A percentile compares a stretch with the other conserved stretches of the same genome.
Conservation (phyloP, 2,797 vertebrate genomes). For the Odontamblyopus rebecca region DNA sequence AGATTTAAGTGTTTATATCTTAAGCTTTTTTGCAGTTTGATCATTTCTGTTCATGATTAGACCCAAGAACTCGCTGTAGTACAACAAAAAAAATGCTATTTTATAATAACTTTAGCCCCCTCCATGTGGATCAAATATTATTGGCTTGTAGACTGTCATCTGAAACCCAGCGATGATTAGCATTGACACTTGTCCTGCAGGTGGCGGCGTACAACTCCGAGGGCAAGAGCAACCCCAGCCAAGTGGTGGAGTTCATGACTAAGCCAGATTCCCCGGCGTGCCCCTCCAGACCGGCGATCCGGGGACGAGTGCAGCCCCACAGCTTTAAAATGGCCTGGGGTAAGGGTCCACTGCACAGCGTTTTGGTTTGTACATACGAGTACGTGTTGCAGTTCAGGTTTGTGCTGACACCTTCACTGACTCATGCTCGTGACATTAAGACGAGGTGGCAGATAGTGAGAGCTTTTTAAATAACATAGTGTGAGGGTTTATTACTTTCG, state of each 20-base stretch:
- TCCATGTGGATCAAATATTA: too few species aligned
- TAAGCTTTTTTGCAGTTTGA: too few species aligned
- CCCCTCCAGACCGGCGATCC: constrained; percentile 86
- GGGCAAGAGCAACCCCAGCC: constrained; percentile 95
- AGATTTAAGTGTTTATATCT: too few species aligned
- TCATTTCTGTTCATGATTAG: too few species aligned
- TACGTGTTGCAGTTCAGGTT: neutral
- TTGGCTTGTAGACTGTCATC: neutral
- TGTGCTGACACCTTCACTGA: constrained; percentile 17
- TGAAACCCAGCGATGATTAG: constrained; percentile 3
- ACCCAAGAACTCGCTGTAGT: too few species aligned
- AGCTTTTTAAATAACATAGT: neutral
- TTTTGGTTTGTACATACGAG: neutral
- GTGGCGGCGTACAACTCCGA: constrained; percentile 95
- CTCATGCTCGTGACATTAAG: constrained; percentile 21
- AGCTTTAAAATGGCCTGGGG: constrained; percentile 94
- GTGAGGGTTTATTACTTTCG: neutral
- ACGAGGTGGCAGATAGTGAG: constrained; percentile 28
- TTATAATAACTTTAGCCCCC: too few species aligned
- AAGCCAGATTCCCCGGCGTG: constrained; percentile 88
- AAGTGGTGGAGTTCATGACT: constrained; percentile 88
- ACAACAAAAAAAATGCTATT: too few species aligned
- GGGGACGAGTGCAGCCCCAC: constrained; percentile 88
- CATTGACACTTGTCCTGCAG: constrained; percentile 65
- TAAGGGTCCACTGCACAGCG: constrained; percentile 63